Evolutionary conservation across 2,797 vertebrate species (phyloP).

Genomic region (Rhadinocentrus ornatus): DNA sequence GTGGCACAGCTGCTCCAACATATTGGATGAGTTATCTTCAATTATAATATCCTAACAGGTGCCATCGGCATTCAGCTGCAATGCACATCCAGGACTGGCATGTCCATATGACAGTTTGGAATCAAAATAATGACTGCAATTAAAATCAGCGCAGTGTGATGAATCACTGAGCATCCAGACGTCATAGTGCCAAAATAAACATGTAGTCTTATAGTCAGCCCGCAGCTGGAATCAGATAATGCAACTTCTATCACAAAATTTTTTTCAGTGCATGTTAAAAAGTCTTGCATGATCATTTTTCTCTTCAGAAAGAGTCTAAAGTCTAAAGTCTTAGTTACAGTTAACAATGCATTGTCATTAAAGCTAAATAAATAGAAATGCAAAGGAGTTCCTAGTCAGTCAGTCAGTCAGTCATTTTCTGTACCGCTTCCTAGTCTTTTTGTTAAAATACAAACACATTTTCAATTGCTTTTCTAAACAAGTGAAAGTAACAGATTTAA

Average conservation of each 20-base stretch:
- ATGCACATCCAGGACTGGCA: neutral
- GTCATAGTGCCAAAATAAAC: neutral
- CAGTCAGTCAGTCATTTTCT: too few species aligned
- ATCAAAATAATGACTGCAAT: neutral
- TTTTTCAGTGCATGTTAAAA: neutral
- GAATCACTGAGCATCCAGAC: neutral
- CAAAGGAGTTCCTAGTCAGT: neutral
- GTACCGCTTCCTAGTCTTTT: too few species aligned
- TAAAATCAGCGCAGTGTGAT: neutral
- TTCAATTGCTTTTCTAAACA: neutral
- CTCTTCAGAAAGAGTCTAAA: too few species aligned
- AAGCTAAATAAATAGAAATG: neutral
- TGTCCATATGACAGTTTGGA: neutral
- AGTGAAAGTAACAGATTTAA: neutral
- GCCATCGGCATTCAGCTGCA: neutral
- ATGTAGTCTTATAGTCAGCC: neutral
- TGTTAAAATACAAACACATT: neutral
- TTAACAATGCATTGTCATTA: neutral
- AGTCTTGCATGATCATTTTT: neutral
- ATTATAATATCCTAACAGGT: neutral
- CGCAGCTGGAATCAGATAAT: neutral
- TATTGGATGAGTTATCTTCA: neutral
- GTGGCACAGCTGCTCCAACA: conserved; percentile 58
- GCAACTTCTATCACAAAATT: neutral
- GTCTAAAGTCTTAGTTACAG: neutral